phyloP scores from a whole-genome alignment of 2,888 invertebrate genomes.

The Conus canariensis region DNA sequence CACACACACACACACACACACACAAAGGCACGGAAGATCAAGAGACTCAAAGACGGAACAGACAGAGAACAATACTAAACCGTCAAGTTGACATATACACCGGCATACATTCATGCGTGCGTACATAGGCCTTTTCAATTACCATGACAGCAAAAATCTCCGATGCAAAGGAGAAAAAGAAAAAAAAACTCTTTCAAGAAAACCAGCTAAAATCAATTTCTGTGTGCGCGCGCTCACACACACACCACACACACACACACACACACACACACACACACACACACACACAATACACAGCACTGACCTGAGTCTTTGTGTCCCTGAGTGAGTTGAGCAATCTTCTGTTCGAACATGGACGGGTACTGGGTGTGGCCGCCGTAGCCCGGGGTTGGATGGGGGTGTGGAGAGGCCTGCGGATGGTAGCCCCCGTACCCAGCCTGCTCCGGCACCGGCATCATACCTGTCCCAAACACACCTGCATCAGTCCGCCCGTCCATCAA shows the following conservation, averaged over 20 bases:
- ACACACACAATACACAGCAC: constrained; percentile 15
- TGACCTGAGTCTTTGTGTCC: constrained; percentile 41
- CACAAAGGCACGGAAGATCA: background rate
- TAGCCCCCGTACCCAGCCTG: constrained; percentile 16
- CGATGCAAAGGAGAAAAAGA: background rate
- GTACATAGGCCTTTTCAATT: no score
- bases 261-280: background rate
- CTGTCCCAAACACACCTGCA: background rate
- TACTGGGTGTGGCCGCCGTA: background rate
- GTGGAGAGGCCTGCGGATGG: background rate
- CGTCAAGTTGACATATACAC: background rate
- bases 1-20: background rate
- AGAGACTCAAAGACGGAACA: background rate
- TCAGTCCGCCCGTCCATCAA: no score
- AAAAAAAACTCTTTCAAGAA: no score
- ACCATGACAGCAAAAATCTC: background rate
- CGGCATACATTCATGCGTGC: background rate
- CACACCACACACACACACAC: background rate
- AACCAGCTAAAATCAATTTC: no score
- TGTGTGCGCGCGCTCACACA: no score
- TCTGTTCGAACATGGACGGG: constrained; percentile 37
- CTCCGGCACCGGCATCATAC: constrained; percentile 25
- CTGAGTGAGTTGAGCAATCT: constrained; percentile 36
- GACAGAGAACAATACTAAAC: background rate
- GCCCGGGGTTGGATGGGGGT: background rate